Base-by-base conservation (phyloP, 2,113 vertebrate genomes). In the Oceanodroma tethys region DNA sequence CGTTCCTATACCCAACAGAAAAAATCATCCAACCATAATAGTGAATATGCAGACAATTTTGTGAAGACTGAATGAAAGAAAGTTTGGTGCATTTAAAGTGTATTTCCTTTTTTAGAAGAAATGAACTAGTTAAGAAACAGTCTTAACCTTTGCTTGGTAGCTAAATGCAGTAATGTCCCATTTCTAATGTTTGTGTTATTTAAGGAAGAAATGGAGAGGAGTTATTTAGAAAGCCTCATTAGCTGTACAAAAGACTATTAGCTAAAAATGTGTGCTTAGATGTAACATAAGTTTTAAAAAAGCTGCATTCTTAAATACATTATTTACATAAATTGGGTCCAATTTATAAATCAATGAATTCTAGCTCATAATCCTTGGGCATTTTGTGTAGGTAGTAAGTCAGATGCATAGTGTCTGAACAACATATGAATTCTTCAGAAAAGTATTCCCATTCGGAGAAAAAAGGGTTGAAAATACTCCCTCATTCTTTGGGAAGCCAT, bases 171-270 rank as follows among this genome's bases (percentile, higher is more conserved):
- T 78, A 71, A 87, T 76, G 58, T 83, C 63, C 76, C 17, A 19
- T 93, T 90, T 88, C 50, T 88, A 79, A 88, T 73, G 81, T 89
- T 91, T 91, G 22, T 71, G 52, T 87, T 93, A 93, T 95, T 71
- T 93, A 85, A 81, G 47, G 32, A 38, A 74, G 88, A 95, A 86
- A 48, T 47, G n/a, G 56, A 95, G 62, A 75, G 45, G 38, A 81
- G 45, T 94, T 96, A 82, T 85, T 96, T 95, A 74, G 67, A 91
- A 96, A 93, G 50, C 47, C 85, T 95, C 50, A 82, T 94, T 95
- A 94, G 53, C 60, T 87, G n/a, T 80, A 47, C 20, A 76, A 87
- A 87, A 80, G 45, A 74, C 60, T 93, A 60, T 59, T 94, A 67
- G 42, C 30, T 88, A 62, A 86, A 92, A 88, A n/a, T 14, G 11